Evolutionary conservation across 2,113 vertebrate genomes (phyloP), one percentile per base, ranked within the genome.

Genomic region (Brachyistius frenatus): DNA sequence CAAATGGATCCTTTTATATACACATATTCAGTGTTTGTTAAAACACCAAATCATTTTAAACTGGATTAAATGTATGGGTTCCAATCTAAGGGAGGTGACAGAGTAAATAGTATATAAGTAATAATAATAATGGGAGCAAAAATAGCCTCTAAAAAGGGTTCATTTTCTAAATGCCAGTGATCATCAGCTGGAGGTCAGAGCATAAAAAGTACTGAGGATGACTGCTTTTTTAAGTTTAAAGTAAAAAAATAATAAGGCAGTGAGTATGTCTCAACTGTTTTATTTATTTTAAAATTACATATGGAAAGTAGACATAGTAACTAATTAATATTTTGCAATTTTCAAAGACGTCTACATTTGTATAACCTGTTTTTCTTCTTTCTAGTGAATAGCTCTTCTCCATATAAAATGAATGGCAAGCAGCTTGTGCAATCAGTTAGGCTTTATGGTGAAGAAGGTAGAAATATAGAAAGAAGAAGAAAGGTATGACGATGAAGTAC

Each of bases 381-480:
- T 33, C 2, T 7, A 47, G 37, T 3, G 0, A 37, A 36, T 4
- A 3, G 54, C 33, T 1, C 0, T 32, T 56, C 30, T 44, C 3
- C 3, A 4, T 15, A n/a, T 31, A 52, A 60, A 63, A 13, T 66
- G 46, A 61, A 47, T 31, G 2, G 30, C 13, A 57, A 39, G 23
- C 23, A 23, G 23, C 23, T 23, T 23, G 23, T 23, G 23, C 23
- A 23, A 23, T 56, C 7, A 41, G 0, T 36, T 14, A 7, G 52
- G 57, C 57, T 58, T 66, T 37, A 53, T 78, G 37, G 15, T 16
- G 57, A 73, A 14, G 44, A n/a, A 58, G 44, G 16, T n/a, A 30
- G 39, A 2, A 7, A 41, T 47, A 15, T 63, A 70, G 56, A 44
- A 61, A 39, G 36, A 33, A 62, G 73, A 76, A 33, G 37, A 36